Evolutionary conservation across 2,113 vertebrate species (phyloP).

Genomic region (Vulpes lagopus): DNA sequence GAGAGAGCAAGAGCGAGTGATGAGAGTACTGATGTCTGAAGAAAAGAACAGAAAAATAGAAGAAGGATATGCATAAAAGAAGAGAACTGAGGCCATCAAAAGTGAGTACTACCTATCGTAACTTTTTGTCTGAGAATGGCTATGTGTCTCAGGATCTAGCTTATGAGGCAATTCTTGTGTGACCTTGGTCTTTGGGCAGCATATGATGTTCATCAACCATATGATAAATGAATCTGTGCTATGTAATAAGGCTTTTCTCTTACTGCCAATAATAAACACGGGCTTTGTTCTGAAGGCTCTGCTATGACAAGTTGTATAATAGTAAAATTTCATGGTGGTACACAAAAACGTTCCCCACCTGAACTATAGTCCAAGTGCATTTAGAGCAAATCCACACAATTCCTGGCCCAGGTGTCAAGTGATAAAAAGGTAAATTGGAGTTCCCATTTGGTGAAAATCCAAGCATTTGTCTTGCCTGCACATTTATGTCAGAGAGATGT

Average conservation of each 20-base stretch:
- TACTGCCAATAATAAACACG: background rate
- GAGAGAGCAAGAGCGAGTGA: background rate
- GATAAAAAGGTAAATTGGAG: background rate
- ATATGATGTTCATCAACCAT: background rate
- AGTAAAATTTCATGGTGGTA: background rate
- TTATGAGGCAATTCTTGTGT: background rate
- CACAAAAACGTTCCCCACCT: background rate
- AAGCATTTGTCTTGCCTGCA: background rate
- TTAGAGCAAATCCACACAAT: background rate
- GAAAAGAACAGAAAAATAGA: background rate
- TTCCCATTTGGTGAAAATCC: background rate
- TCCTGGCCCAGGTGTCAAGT: background rate
- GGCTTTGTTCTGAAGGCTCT: conserved; percentile 33
- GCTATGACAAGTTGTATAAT: background rate
- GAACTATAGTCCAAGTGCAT: background rate
- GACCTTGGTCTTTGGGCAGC: background rate
- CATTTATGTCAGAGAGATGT: background rate
- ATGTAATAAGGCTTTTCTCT: background rate
- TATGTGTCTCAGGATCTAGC: background rate
- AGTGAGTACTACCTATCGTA: background rate
- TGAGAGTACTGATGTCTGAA: background rate
- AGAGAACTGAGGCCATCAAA: background rate
- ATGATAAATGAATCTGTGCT: background rate
- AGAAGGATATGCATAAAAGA: background rate
- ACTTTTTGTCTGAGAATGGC: background rate